phyloP scores from a whole-genome alignment of 1,140 invertebrate species.

The Trichonephila inaurata region DNA sequence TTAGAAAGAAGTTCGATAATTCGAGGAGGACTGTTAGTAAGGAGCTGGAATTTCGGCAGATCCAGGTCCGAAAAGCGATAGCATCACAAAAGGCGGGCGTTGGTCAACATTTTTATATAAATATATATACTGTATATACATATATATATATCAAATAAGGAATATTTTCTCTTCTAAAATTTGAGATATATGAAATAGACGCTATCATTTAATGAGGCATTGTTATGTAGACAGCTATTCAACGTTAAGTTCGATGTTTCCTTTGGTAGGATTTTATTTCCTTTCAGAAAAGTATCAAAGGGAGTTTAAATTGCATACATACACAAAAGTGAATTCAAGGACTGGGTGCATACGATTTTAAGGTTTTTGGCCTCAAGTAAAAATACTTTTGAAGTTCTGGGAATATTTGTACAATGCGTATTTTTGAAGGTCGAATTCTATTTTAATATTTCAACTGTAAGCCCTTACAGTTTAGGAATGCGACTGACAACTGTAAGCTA shows the following conservation, averaged over 20 bases:
- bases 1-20: conserved; percentile 10
- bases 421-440: neutral
- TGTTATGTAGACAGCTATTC: neutral
- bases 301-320: neutral
- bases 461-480: too few species aligned
- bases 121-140: neutral
- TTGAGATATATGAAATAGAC: neutral
- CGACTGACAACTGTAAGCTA: too few species aligned
- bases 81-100: neutral
- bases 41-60: neutral
- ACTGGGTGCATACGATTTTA: neutral
- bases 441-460: neutral
- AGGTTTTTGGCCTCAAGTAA: neutral
- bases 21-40: conserved; percentile 7
- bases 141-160: too few species aligned
- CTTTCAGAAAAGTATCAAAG: neutral
- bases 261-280: neutral
- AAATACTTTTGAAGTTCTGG: neutral
- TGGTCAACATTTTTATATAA: neutral
- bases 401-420: neutral
- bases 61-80: conserved; percentile 4
- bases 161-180: neutral
- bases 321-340: neutral
- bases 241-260: neutral
- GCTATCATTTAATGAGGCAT: neutral